Percentiles rank a stretch among this genome's conserved stretches.
Evolutionary conservation across 2,888 invertebrate genomes (phyloP).

Genomic region (Halictus ligatus): DNA sequence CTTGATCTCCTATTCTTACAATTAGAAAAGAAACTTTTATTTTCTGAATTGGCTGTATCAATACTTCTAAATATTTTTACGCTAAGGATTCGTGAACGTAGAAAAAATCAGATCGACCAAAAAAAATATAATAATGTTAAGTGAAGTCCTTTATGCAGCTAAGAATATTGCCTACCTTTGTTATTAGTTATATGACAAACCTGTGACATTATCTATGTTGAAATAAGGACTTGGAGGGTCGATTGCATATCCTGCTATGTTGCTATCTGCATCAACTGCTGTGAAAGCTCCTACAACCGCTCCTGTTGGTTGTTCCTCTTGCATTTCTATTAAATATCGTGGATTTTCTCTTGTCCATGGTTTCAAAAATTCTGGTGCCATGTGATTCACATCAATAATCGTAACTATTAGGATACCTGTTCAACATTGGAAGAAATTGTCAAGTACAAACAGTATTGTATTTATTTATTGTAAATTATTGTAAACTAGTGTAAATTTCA

Average conservation of each 20-base stretch:
- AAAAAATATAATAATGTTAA: neutral
- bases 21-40: too few species aligned
- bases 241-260: constrained; percentile 91
- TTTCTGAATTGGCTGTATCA: too few species aligned
- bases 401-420: constrained; percentile 88
- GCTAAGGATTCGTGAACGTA: neutral
- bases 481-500: too few species aligned
- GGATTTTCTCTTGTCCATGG: constrained; percentile 90
- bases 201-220: constrained; percentile 92
- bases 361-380: constrained; percentile 87
- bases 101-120: neutral
- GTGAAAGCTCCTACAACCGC: constrained; percentile 91
- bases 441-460: neutral
- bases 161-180: neutral
- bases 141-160: neutral
- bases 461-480: too few species aligned
- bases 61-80: too few species aligned
- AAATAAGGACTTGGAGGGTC: constrained; percentile 91
- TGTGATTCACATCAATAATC: constrained; percentile 87
- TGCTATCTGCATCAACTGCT: constrained; percentile 93
- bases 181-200: constrained; percentile 81
- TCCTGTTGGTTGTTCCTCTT: constrained; percentile 93
- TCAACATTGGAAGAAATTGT: constrained; percentile 27
- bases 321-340: constrained; percentile 88
- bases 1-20: too few species aligned